phyloP scores from a whole-genome alignment of 2,888 invertebrate genomes.

The Athalia rosae region DNA sequence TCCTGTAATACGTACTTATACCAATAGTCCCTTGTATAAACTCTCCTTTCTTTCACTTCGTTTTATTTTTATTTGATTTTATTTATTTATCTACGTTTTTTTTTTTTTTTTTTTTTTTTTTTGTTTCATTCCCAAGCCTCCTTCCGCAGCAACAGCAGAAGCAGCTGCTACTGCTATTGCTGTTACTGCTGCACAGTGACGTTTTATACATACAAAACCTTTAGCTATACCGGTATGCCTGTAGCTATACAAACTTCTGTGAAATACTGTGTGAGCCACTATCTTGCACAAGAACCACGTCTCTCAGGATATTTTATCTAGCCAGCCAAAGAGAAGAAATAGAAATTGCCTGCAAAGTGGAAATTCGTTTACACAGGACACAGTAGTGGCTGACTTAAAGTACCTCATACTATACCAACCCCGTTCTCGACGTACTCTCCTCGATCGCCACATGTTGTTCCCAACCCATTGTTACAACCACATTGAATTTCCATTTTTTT shows the following conservation, averaged over 20 bases:
- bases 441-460: background rate
- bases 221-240: no score
- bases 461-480: background rate
- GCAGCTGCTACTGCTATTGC: background rate
- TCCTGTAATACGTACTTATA: background rate
- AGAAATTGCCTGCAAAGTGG: constrained; percentile 29
- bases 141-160: no score
- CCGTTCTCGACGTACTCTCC: background rate
- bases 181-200: background rate
- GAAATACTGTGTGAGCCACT: no score
- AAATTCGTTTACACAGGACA: constrained; percentile 33
- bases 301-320: constrained; percentile 22
- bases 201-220: no score
- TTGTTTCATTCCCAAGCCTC: no score
- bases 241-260: no score
- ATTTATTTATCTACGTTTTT: no score
- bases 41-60: no score
- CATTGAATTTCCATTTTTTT: background rate
- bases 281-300: background rate
- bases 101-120: no score
- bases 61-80: no score
- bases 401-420: background rate
- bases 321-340: constrained; percentile 6
- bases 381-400: background rate
- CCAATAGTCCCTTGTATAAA: no score